Evolutionary conservation across 2,888 invertebrate species (phyloP), one percentile per base, ranked within the genome.

Genomic region (Melanostoma scalare): DNA sequence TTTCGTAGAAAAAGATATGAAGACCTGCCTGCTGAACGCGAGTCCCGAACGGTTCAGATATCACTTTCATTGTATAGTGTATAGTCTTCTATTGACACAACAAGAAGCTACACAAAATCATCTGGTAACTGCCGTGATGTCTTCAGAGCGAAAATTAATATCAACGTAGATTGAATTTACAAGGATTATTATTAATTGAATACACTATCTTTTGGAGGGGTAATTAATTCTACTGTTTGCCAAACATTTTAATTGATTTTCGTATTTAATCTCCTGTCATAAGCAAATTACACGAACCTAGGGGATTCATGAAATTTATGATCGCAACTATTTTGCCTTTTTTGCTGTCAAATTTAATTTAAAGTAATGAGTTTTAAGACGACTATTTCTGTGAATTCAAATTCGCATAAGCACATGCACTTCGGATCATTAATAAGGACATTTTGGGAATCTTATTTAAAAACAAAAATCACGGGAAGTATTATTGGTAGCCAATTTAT

Each of bases 161-260:
- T 46, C 65, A 58, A 52, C 63, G 46, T 58, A 36, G 20, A 20
- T 20, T 20, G 20, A 56, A 36, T 52, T 58, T 46, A 53, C 44
- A 69, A 36, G 63, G 44, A 73, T 74, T 63, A 68, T 58, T 69
- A 46, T 61, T 61, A 61, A 61, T 61, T 6, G 44, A 63, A 63
- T 33, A 42, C 31, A 71, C 60, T 48, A 50, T 58, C 40, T 67
- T 44, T 33, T 6, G 46, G 50, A 20, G 42, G 65, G 60, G 53
- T 46, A 67, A 72, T 76, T 71, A 69, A 76, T 79, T 68, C 42
- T 68, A 52, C 60, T 55, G 60, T 67, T 50, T 44, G 2, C 9
- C 10, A 40, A 33, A 58, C 63, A 71, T 65, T 75, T 81, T 75
- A 67, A 81, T 76, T 81, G 61, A 76, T 76, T 76, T 81, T 69